Base-by-base conservation (phyloP, 2,113 vertebrate genomes). In the Lepisosteus osseus region DNA sequence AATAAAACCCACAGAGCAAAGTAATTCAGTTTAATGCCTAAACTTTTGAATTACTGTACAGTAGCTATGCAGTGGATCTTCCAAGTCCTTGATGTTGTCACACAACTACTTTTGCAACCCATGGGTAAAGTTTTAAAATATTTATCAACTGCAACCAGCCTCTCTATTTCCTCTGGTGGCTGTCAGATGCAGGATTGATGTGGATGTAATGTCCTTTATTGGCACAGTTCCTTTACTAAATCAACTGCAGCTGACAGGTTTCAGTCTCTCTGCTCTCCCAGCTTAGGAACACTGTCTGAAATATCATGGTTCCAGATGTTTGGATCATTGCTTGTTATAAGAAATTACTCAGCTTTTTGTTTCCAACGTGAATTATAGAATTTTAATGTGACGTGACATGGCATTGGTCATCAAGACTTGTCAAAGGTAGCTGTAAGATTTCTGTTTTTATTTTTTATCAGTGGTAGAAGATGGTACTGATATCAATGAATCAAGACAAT, bases 111-210 rank as follows among this genome's bases (percentile, higher is more conserved):
- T 74, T 81, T 59, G 80, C 78, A 78, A 72, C 40, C 77, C 43
- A 45, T 68, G 17, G 4, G 44, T 57, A 82, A 85, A 79, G 61
- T 56, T 84, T 76, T 80, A 62, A 87, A 88, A 82, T 85, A 85
- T 84, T 83, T 85, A 85, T 82, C 74, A 78, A 68, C 13, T 68
- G 54, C 79, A 15, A 71, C 56, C 67, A 76, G 74, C 7, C 15
- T 78, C 72, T 65, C 3, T 11, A 4, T 71, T 74, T 85, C 62
- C 80, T 80, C 65, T 12, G n/a, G 74, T 76, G 68, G 77, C 9
- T 70, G 15, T 3, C 68, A 55, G 59, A 14, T 76, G 40, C 72
- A 65, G 45, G 69, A 85, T 13, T 42, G 17, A 70, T 77, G n/a
- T 74, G 44, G 76, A 77, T 70, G 7, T 55, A 73, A 73, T 4